These are phyloP conservation scores for Periophthalmus modestus DNA, from an alignment of 2,113 vertebrate species.

Conservation along the genomic window DNA sequence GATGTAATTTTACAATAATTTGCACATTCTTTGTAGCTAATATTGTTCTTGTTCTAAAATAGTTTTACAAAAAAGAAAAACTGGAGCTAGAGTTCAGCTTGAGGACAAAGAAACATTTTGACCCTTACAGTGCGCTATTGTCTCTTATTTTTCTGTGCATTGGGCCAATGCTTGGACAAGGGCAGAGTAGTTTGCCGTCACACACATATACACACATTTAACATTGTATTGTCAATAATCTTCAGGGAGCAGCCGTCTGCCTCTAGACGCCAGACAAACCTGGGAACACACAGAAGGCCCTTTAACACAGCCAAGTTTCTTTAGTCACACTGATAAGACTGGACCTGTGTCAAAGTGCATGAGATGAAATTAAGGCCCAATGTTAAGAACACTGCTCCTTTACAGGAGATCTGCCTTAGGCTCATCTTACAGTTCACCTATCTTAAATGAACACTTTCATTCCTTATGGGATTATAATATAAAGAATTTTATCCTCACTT, in stretches of 20 bases:
- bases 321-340: slow-evolving; percentile 32
- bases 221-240: slow-evolving; percentile 11
- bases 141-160: slow-evolving; percentile 46
- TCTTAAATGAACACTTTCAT: slow-evolving; percentile 16
- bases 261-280: slow-evolving; percentile 19
- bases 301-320: slow-evolving; percentile 2
- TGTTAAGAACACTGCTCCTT: not conserved
- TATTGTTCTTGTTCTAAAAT: too few relatives aligned
- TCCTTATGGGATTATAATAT: slow-evolving; percentile 12
- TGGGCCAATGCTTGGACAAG: slow-evolving; percentile 34
- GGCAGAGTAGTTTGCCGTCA: slow-evolving; percentile 24
- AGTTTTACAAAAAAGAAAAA: not conserved
- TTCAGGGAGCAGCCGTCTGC: slow-evolving; percentile 24
- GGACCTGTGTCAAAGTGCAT: slow-evolving; percentile 44
- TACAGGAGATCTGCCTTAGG: not conserved
- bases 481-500: not conserved
- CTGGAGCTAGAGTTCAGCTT: slow-evolving; percentile 55
- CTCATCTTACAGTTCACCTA: not conserved
- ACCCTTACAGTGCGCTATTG: slow-evolving; percentile 58
- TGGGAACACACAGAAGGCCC: slow-evolving; percentile 16
- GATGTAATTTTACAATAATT: not conserved
- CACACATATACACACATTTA: slow-evolving; percentile 21
- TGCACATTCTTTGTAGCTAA: too few relatives aligned
- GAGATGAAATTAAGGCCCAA: not conserved
- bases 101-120: slow-evolving; percentile 55